Percentiles rank a stretch among this genome's conserved stretches.
Evolutionary conservation across 2,113 vertebrate genomes (phyloP).

Genomic region (Maccullochella peelii): DNA sequence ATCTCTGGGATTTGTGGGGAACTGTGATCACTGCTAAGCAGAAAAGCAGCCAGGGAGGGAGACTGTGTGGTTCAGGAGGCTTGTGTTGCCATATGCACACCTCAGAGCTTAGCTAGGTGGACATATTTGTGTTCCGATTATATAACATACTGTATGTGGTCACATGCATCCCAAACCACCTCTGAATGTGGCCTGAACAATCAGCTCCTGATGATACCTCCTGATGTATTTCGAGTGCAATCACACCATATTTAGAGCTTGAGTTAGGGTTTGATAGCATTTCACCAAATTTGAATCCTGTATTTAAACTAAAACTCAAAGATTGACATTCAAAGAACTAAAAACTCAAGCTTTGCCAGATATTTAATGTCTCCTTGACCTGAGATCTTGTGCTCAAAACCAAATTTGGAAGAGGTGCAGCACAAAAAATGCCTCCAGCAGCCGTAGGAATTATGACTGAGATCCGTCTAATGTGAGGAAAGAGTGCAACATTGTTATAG

Average conservation of each 20-base stretch:
- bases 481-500: not conserved
- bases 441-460: not conserved
- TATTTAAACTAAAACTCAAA: not conserved
- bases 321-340: not conserved
- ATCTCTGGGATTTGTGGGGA: not conserved
- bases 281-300: not conserved
- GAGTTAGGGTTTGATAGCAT: not conserved
- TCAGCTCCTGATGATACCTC: not conserved
- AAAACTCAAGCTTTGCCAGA: not conserved
- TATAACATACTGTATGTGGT: not conserved
- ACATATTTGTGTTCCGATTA: not conserved
- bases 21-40: not conserved
- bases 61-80: not conserved
- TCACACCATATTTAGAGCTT: not conserved
- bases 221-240: not conserved
- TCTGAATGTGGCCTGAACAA: not conserved
- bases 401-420: slow-evolving; percentile 16
- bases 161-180: not conserved
- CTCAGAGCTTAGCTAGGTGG: too few relatives aligned
- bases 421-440: not conserved
- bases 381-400: not conserved
- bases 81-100: not conserved
- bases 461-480: not conserved
- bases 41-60: not conserved
- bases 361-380: not conserved